These are phyloP conservation scores for Anarhynchus alexandrinus DNA, from an alignment of 2,113 vertebrate species.

Conservation along the genomic window DNA sequence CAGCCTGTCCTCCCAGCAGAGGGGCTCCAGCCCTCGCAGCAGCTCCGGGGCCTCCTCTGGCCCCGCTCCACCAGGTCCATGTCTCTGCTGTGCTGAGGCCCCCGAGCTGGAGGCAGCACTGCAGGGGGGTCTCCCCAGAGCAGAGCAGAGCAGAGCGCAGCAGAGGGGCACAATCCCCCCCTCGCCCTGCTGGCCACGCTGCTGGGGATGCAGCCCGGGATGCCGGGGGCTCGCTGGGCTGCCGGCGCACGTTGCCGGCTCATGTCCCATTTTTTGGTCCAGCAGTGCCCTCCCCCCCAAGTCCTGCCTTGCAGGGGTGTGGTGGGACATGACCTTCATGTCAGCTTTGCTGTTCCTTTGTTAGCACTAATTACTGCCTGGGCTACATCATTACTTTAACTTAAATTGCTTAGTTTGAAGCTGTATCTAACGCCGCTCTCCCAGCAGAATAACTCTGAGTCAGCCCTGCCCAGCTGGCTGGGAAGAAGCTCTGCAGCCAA, in stretches of 20 bases:
- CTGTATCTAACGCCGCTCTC: neutral
- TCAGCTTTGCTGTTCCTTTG: neutral
- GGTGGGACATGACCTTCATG: neutral
- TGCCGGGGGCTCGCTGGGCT: neutral
- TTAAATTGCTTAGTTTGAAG: neutral
- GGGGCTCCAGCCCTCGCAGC: neutral
- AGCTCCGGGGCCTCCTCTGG: neutral
- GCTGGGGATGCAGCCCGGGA: neutral
- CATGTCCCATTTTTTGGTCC: neutral
- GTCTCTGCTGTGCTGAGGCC: neutral
- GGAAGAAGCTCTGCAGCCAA: neutral
- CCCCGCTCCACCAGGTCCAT: neutral
- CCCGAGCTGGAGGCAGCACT: neutral
- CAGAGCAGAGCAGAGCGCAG: neutral
- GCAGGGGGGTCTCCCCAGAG: neutral
- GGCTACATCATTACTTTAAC: neutral
- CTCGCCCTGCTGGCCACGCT: neutral
- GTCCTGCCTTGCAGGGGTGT: neutral
- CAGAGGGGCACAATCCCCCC: neutral
- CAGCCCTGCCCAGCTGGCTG: neutral
- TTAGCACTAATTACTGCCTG: neutral
- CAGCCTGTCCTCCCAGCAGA: neutral
- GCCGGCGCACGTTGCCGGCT: accelerated
- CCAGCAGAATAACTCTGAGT: neutral
- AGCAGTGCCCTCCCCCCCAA: no score